Evolutionary conservation across 2,113 vertebrate genomes (phyloP).

Genomic region (Columba livia): DNA sequence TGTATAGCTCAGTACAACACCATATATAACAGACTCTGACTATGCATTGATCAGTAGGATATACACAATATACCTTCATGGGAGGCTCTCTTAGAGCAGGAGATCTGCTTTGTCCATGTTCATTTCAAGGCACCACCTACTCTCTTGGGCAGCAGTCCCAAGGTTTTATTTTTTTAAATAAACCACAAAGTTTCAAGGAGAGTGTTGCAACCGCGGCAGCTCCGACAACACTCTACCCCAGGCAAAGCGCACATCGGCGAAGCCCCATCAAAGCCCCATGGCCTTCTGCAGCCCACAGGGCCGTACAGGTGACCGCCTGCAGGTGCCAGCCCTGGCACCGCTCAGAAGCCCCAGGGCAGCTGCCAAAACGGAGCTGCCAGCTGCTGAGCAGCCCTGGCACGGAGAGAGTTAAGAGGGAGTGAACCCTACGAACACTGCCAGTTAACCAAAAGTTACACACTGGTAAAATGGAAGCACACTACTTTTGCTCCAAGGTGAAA

Average conservation of each 20-base stretch:
- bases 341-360: neutral
- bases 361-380: neutral
- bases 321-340: neutral
- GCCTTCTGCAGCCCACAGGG: too few relatives aligned
- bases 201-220: fast-evolving
- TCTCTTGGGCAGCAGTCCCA: neutral
- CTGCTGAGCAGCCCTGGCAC: neutral
- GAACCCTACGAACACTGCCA: fast-evolving
- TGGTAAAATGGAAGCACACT: neutral
- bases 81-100: neutral
- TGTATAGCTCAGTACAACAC: fast-evolving
- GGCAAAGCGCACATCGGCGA: fast-evolving
- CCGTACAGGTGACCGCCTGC: neutral
- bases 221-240: too few relatives aligned
- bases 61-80: fast-evolving
- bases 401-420: fast-evolving
- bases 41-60: fast-evolving
- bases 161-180: neutral
- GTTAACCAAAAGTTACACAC: neutral
- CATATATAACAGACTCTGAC: fast-evolving
- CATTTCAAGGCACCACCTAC: neutral
- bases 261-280: too few relatives aligned
- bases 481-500: neutral
- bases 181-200: neutral
- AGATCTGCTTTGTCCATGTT: neutral